Percentiles rank a stretch among this genome's conserved stretches.
Evolutionary conservation across 1,140 invertebrate species (phyloP).

Genomic region (Nilaparvata lugens): DNA sequence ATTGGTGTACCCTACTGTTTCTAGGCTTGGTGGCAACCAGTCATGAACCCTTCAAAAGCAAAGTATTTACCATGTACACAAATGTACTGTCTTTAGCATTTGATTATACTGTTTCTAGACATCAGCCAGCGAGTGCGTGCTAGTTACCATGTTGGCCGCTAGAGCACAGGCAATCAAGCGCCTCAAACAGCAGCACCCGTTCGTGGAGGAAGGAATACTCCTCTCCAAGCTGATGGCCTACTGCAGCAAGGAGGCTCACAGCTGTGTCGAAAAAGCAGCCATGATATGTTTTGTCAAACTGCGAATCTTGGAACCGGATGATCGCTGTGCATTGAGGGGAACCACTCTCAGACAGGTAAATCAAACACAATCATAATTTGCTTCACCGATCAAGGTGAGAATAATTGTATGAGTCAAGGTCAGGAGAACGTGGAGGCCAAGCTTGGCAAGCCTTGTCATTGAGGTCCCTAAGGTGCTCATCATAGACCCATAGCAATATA

Average conservation of each 20-base stretch:
- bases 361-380: neutral
- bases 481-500: too few relatives aligned
- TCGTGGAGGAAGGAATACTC: constrained; percentile 87
- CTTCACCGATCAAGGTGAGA: too few relatives aligned
- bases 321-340: constrained; percentile 82
- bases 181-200: constrained; percentile 80
- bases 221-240: constrained; percentile 94
- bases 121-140: constrained; percentile 93
- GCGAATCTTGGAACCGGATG: constrained; percentile 92
- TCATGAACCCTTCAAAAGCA: too few relatives aligned
- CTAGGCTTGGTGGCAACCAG: too few relatives aligned
- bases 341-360: constrained; percentile 66
- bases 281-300: constrained; percentile 99
- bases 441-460: too few relatives aligned
- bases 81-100: too few relatives aligned
- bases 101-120: constrained; percentile 57
- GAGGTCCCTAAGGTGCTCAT: too few relatives aligned
- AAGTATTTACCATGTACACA: too few relatives aligned
- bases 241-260: constrained; percentile 90
- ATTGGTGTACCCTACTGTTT: too few relatives aligned
- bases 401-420: too few relatives aligned
- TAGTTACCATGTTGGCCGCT: constrained; percentile 92
- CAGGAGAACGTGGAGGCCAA: too few relatives aligned
- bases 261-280: constrained; percentile 98
- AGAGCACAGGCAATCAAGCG: constrained; percentile 85